Evolutionary conservation across 1,140 invertebrate species (phyloP), one percentile per base, ranked within the genome.

Genomic region (Sitobion miscanthi): DNA sequence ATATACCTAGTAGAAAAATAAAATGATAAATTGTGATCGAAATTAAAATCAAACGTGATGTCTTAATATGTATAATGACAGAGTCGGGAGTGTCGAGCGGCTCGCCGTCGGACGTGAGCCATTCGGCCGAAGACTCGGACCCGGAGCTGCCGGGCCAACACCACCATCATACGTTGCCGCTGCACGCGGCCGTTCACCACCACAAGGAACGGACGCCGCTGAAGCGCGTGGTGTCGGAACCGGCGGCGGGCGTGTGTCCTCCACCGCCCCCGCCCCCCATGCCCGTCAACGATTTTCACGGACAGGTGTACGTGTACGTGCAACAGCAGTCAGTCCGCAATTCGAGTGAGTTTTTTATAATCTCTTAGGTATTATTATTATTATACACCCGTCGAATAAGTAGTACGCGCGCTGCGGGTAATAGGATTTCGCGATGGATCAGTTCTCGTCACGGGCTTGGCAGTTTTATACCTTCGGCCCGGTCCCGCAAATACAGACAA

Each of bases 151-250:
- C 94, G 47, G 94, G 93, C 45, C 94, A 62, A 14, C 93, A 94
- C 25, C 94, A 94, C 89, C 94, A 95, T 69, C 95, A 95, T 91
- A 95, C 95, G 2, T 91, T 95, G 87, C 95, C 95, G 30, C 94
- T 95, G 69, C 94, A 94, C 45, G 91, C 94, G 49, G 94, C 90
- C 42, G 94, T 94, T 85, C 94, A 93, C 89, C 95, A 95, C 25
- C 94, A 94, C 45, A 93, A 94, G 69, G 94, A 93, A 62, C 94
- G 94, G 62, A 93, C 89, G 62, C 94, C 95, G 42, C 94, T 96
- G 83, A 96, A 96, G 94, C 95, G 96, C 47, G 96, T 96, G 85
- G 95, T 95, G n/a, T 96, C 96, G 7, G 96, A 95, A 45, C 96
- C 96, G 17, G 95, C 95, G n/a, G 62, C 89, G 8, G 94, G 94